These are phyloP conservation scores for Dolichallabes microphthalmus DNA, from an alignment of 2,113 vertebrate genomes.

Conservation along the genomic window DNA sequence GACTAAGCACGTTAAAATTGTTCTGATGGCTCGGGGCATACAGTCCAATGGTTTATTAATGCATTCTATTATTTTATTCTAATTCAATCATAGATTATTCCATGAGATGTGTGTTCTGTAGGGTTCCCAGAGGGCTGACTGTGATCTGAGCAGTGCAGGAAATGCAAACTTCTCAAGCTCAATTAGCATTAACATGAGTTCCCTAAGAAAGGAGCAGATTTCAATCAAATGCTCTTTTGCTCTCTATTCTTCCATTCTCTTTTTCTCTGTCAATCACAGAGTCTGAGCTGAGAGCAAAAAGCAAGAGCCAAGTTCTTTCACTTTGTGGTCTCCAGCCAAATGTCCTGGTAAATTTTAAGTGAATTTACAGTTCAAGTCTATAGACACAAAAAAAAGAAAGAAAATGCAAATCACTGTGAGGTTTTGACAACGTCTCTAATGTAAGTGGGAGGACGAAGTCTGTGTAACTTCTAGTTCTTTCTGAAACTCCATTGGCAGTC, in stretches of 20 bases:
- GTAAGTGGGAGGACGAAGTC: neutral
- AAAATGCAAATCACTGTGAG: neutral
- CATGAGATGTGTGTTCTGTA: neutral
- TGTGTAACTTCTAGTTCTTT: neutral
- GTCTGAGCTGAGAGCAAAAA: neutral
- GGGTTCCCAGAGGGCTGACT: neutral
- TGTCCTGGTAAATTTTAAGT: neutral
- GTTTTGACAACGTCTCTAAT: neutral
- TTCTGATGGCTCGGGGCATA: neutral
- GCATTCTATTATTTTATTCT: neutral
- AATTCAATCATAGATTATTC: neutral
- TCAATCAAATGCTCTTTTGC: constrained; percentile 27
- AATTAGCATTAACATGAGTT: constrained; percentile 30
- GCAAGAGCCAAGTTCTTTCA: neutral
- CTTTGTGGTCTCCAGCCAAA: neutral
- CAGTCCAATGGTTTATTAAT: neutral
- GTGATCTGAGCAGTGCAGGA: constrained; percentile 20
- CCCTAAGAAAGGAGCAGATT: constrained; percentile 23
- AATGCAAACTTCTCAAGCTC: constrained; percentile 25
- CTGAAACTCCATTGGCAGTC: neutral
- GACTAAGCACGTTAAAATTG: neutral
- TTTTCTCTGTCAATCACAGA: neutral
- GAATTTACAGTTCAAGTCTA: neutral
- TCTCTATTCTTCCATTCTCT: neutral
- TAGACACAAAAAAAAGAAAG: neutral